Conservation (phyloP, 2,888 invertebrate genomes). For the Saturnia pavonia region DNA sequence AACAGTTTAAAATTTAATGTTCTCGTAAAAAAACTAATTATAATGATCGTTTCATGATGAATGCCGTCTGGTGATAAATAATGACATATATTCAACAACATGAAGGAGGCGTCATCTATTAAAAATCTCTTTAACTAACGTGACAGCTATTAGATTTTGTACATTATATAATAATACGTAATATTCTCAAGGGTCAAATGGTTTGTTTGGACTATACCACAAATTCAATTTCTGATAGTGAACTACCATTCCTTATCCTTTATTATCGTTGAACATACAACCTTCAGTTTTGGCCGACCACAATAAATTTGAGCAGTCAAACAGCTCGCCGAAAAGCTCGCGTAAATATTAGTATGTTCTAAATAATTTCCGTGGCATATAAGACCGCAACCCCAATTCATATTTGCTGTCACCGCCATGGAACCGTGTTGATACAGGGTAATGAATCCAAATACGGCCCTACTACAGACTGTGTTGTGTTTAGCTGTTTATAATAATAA, state of each 20-base stretch:
- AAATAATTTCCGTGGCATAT: slow-evolving; percentile 43
- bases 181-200: too few relatives aligned
- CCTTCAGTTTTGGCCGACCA: slow-evolving; percentile 26
- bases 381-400: slow-evolving; percentile 31
- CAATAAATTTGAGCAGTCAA: slow-evolving; percentile 40
- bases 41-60: too few relatives aligned
- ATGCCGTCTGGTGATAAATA: too few relatives aligned
- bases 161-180: too few relatives aligned
- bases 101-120: too few relatives aligned
- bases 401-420: slow-evolving; percentile 32
- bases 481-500: slow-evolving; percentile 26
- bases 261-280: neutral
- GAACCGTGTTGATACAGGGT: slow-evolving; percentile 44
- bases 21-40: too few relatives aligned
- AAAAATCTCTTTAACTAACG: too few relatives aligned
- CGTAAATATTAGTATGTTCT: slow-evolving; percentile 49
- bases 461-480: slow-evolving; percentile 26
- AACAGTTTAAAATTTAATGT: too few relatives aligned
- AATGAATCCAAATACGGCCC: slow-evolving; percentile 53
- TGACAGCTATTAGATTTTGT: too few relatives aligned
- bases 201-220: too few relatives aligned
- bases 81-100: too few relatives aligned
- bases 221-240: neutral
- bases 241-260: neutral
- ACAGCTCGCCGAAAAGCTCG: slow-evolving; percentile 46